These are phyloP conservation scores for Neuroterus valhalla DNA, from an alignment of 1,140 invertebrate species.

Conservation along the genomic window DNA sequence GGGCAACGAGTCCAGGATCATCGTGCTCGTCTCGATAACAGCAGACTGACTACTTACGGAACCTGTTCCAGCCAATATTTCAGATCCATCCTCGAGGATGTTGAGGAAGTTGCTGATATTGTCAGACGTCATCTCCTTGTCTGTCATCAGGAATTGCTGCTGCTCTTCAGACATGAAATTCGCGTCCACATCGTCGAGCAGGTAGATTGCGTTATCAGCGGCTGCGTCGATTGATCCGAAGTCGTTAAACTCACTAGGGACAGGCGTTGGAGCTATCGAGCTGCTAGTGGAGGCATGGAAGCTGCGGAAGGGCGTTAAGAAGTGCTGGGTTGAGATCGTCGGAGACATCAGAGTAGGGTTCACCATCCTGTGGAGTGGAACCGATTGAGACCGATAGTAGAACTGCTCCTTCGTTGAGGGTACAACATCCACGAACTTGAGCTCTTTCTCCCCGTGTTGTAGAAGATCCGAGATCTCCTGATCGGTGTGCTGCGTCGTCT, in stretches of 20 bases:
- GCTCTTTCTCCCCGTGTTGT: slow-evolving; percentile 56
- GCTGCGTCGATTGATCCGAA: slow-evolving; percentile 78
- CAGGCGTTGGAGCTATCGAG: slow-evolving; percentile 81
- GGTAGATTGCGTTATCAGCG: slow-evolving; percentile 72
- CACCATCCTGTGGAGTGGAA: slow-evolving; percentile 82
- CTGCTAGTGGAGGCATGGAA: slow-evolving; percentile 77
- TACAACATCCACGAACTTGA: slow-evolving; percentile 28
- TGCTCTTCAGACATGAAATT: slow-evolving; percentile 67
- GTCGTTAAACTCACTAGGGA: slow-evolving; percentile 82
- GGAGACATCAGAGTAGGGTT: slow-evolving; percentile 68
- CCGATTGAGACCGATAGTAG: slow-evolving; percentile 82
- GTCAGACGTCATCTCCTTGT: slow-evolving; percentile 70
- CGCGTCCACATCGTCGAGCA: slow-evolving; percentile 66
- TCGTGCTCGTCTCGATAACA: slow-evolving; percentile 53
- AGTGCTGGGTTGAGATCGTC: slow-evolving; percentile 57
- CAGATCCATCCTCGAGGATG: slow-evolving; percentile 65
- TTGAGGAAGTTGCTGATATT: slow-evolving; percentile 71
- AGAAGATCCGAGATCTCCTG: slow-evolving; percentile 69
- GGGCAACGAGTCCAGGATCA: slow-evolving; percentile 57
- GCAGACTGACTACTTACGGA: slow-evolving; percentile 38
- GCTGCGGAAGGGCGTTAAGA: slow-evolving; percentile 60
- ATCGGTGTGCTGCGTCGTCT: slow-evolving; percentile 63
- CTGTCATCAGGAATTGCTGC: slow-evolving; percentile 65
- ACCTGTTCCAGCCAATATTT: slow-evolving; percentile 62
- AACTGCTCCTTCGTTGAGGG: slow-evolving; percentile 57